Conservation (phyloP, 2,797 vertebrate species). For the Garrulus glandarius region DNA sequence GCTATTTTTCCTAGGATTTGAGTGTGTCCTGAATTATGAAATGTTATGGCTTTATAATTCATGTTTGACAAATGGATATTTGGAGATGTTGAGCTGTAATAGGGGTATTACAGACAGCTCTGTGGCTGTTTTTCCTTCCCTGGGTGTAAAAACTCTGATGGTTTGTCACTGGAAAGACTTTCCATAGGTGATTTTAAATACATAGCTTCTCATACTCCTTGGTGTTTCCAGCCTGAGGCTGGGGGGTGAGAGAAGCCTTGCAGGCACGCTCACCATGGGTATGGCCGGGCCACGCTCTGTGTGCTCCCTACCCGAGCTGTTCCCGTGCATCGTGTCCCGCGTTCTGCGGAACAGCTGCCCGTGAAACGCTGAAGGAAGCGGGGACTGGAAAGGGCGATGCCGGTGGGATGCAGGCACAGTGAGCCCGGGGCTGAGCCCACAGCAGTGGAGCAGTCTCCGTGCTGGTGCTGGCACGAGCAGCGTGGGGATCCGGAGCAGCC, state of each 20-base stretch:
- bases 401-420: background rate
- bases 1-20: conserved; percentile 45
- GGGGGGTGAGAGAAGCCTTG: background rate
- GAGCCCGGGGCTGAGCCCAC: rapidly evolving
- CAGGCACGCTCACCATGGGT: background rate
- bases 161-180: conserved; percentile 1
- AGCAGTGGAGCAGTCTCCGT: background rate
- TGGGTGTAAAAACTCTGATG: conserved; percentile 13
- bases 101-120: conserved; percentile 3
- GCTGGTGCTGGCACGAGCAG: background rate
- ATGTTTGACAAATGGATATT: conserved; percentile 55
- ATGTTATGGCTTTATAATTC: conserved; percentile 55
- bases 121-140: background rate
- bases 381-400: rapidly evolving
- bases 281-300: rapidly evolving
- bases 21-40: conserved; percentile 57
- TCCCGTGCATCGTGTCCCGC: background rate
- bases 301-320: rapidly evolving
- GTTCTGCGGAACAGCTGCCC: background rate
- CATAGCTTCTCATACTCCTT: background rate
- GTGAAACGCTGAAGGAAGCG: rapidly evolving
- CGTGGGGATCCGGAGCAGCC: no score
- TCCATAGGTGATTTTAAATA: background rate
- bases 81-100: conserved; percentile 15
- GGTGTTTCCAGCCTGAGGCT: background rate